Conservation (phyloP, 1,140 invertebrate species). For the Drosophila truncata region DNA sequence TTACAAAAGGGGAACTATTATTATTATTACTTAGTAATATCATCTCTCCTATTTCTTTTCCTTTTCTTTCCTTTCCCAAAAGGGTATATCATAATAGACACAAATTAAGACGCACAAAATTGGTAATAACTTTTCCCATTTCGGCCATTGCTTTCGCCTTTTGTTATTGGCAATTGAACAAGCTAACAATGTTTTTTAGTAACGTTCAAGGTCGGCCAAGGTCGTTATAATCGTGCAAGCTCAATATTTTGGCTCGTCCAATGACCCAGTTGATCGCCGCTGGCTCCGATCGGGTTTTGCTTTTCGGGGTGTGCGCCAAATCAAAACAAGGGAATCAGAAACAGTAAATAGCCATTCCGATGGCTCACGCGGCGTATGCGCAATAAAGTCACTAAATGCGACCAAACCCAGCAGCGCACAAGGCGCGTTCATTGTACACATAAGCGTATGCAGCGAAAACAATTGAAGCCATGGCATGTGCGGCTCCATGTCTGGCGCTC, state of each 20-base stretch:
- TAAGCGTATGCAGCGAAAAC: conserved; percentile 51
- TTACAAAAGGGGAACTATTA: background rate
- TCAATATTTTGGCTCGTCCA: conserved; percentile 57
- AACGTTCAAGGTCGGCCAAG: conserved; percentile 79
- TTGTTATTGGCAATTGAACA: conserved; percentile 47
- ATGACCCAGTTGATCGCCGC: conserved; percentile 73
- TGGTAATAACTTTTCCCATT: conserved; percentile 25
- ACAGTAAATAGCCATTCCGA: conserved; percentile 43
- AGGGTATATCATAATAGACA: background rate
- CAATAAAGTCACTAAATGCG: conserved; percentile 59
- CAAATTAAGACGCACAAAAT: conserved; percentile 6
- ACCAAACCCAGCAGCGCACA: conserved; percentile 53
- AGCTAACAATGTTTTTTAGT: conserved; percentile 47
- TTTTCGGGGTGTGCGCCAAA: conserved; percentile 42
- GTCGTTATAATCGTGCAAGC: conserved; percentile 69
- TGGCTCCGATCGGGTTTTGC: conserved; percentile 32
- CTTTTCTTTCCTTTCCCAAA: background rate
- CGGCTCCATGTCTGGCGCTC: conserved; percentile 51
- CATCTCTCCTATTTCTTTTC: background rate
- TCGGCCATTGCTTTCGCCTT: conserved; percentile 19
- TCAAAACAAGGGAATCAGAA: conserved; percentile 32
- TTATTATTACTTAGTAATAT: too few relatives aligned
- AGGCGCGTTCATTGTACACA: conserved; percentile 64
- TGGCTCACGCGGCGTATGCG: conserved; percentile 75
- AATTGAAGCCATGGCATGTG: conserved; percentile 42